Conservation (phyloP, 2,113 vertebrate genomes). For the Ameiurus melas region DNA sequence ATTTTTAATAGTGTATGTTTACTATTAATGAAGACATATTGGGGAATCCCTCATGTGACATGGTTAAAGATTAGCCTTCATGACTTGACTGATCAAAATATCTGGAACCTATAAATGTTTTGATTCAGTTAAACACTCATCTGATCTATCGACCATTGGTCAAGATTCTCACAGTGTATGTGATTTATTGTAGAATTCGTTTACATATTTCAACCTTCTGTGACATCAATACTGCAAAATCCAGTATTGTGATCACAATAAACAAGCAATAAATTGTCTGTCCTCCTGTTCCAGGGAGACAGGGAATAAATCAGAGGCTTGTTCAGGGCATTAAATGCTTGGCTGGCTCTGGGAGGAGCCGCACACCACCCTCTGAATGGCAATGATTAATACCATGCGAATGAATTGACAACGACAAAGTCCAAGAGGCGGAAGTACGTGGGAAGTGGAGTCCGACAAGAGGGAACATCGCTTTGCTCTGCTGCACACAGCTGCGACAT, state of each 20-base stretch:
- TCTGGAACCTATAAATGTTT: background rate
- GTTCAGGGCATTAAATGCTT: constrained; percentile 40
- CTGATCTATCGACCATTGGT: background rate
- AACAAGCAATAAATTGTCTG: background rate
- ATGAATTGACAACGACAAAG: constrained; percentile 47
- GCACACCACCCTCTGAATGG: constrained; percentile 12
- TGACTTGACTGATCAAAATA: background rate
- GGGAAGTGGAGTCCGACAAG: constrained; percentile 52
- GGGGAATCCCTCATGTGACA: background rate
- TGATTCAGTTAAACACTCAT: background rate
- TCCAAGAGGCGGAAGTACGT: constrained; percentile 46
- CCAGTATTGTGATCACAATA: background rate
- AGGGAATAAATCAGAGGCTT: constrained; percentile 34
- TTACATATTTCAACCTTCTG: background rate
- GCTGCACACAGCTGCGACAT: constrained; percentile 54
- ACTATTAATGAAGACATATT: background rate
- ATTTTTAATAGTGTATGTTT: background rate
- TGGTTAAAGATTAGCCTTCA: background rate
- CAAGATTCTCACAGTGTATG: background rate
- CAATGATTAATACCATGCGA: constrained; percentile 44
- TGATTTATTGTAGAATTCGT: background rate
- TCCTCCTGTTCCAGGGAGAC: background rate
- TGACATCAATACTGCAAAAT: background rate
- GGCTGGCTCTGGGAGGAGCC: constrained; percentile 16
- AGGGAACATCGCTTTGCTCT: constrained; percentile 51